phyloP scores from a whole-genome alignment of 2,797 vertebrate species.

The Ataeniobius toweri region DNA sequence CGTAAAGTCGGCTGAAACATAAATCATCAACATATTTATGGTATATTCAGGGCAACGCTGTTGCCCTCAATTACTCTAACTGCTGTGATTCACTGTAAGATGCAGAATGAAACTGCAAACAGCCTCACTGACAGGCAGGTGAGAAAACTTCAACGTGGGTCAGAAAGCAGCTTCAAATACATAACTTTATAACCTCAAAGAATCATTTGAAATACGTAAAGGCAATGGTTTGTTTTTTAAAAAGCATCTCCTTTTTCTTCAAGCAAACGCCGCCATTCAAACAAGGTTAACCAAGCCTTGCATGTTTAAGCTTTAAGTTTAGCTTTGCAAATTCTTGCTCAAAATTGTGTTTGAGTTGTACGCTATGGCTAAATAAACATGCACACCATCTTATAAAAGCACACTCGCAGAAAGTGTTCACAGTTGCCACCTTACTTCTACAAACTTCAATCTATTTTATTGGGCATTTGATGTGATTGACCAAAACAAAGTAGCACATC shows the following conservation, averaged over 20 bases:
- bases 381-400: background rate
- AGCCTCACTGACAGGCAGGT: conserved; percentile 27
- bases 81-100: conserved; percentile 32
- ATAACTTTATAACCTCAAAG: conserved; percentile 54
- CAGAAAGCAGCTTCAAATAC: conserved; percentile 44
- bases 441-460: too few species aligned
- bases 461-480: too few species aligned
- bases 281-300: conserved; percentile 18
- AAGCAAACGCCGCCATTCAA: conserved; percentile 15
- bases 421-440: too few species aligned
- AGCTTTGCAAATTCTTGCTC: background rate
- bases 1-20: conserved; percentile 33
- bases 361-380: background rate
- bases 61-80: conserved; percentile 35
- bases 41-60: conserved; percentile 43
- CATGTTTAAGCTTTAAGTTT: background rate
- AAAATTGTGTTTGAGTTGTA: background rate
- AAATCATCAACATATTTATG: conserved; percentile 52
- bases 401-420: too few species aligned
- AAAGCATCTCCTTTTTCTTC: conserved; percentile 24
- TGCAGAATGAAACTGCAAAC: conserved; percentile 21
- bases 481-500: too few species aligned
- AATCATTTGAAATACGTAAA: conserved; percentile 30
- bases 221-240: conserved; percentile 36
- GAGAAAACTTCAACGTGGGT: conserved; percentile 61